Conservation (phyloP, 2,888 invertebrate species). For the Tipula lateralis region DNA sequence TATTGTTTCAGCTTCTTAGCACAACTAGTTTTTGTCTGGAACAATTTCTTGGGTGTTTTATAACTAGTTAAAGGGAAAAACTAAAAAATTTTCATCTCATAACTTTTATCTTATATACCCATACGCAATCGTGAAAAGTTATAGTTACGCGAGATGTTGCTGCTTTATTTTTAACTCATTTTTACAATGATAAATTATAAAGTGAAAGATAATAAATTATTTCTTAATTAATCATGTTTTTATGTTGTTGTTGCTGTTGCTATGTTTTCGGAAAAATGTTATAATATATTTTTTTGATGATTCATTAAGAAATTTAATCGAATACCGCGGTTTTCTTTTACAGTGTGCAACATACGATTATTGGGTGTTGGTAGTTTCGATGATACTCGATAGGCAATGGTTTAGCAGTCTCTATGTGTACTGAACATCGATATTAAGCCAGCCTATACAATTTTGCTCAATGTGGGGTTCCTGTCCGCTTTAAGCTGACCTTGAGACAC, state of each 20-base stretch:
- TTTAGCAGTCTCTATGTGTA: too few relatives aligned
- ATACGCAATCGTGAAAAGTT: neutral
- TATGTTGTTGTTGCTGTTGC: neutral
- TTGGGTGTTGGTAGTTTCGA: too few relatives aligned
- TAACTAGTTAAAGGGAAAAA: neutral
- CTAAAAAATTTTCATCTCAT: neutral
- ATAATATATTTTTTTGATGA: neutral
- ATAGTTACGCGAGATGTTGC: neutral
- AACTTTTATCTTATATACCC: neutral
- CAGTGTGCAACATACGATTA: neutral
- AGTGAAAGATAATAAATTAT: constrained; percentile 5
- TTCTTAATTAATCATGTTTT: constrained; percentile 14
- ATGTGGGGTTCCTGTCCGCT: too few relatives aligned
- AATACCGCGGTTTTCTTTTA: neutral
- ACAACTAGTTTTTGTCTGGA: neutral
- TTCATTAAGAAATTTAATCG: neutral
- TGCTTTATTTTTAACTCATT: neutral
- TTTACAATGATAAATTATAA: neutral
- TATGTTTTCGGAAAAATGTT: neutral
- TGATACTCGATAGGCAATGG: too few relatives aligned
- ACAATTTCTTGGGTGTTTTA: neutral
- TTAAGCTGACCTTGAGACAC: too few relatives aligned
- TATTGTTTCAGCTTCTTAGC: neutral
- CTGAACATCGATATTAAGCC: too few relatives aligned
- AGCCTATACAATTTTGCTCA: too few relatives aligned